Evolutionary conservation across 2,797 vertebrate species (phyloP).

Genomic region (Sebastes kiyomatsui): DNA sequence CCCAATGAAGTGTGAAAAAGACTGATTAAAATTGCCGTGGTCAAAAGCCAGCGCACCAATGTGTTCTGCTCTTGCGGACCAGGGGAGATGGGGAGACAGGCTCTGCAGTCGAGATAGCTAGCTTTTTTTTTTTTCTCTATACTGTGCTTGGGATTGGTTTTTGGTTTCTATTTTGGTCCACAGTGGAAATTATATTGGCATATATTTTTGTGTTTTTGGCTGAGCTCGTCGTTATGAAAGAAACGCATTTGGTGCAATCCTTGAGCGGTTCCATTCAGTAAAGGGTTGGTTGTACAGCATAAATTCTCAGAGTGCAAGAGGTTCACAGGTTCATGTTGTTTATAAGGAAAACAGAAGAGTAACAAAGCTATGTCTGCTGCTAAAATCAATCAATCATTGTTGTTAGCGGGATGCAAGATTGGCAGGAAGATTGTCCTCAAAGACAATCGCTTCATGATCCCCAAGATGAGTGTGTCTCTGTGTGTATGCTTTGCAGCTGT

Average conservation of each 20-base stretch:
- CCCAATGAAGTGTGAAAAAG: slow-evolving; percentile 88
- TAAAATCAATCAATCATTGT: background rate
- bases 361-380: background rate
- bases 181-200: slow-evolving; percentile 41
- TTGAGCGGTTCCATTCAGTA: background rate
- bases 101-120: slow-evolving; percentile 70
- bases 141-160: slow-evolving; percentile 50
- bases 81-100: slow-evolving; percentile 73
- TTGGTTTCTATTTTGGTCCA: slow-evolving; percentile 63
- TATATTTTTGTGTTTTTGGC: slow-evolving; percentile 37
- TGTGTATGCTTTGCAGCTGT: background rate
- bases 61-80: slow-evolving; percentile 78
- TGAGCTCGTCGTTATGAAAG: slow-evolving; percentile 1
- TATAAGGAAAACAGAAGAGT: background rate
- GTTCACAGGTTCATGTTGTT: background rate
- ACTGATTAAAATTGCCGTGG: slow-evolving; percentile 86
- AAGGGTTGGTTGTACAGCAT: background rate
- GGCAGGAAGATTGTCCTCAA: background rate
- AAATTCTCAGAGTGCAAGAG: background rate
- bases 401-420: background rate
- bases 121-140: slow-evolving; percentile 30
- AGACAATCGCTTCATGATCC: background rate
- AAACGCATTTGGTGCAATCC: background rate
- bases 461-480: background rate
- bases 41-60: slow-evolving; percentile 81